These are phyloP conservation scores for Podiceps cristatus DNA, from an alignment of 2,113 vertebrate genomes.

Conservation along the genomic window DNA sequence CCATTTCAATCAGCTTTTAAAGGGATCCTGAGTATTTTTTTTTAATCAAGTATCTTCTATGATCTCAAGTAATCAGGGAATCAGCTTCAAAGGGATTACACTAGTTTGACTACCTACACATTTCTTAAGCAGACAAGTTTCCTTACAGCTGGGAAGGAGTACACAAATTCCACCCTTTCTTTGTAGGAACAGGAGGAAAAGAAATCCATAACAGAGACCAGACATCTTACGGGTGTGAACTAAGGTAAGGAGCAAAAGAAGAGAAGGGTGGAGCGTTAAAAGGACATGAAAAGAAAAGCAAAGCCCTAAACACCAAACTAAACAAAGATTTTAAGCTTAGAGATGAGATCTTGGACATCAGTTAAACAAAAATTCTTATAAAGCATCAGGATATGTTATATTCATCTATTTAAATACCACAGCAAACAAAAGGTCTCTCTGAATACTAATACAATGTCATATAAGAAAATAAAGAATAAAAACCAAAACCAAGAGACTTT, in stretches of 20 bases:
- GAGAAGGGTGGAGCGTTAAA: background rate
- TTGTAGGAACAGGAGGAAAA: background rate
- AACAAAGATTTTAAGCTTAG: background rate
- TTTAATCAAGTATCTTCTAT: constrained; percentile 8
- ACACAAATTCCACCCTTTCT: background rate
- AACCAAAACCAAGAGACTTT: background rate
- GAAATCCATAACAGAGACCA: background rate
- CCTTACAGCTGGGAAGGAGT: background rate
- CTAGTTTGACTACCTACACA: constrained; percentile 13
- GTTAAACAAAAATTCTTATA: background rate
- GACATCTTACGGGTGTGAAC: background rate
- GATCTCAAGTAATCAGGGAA: constrained; percentile 22
- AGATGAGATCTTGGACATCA: background rate
- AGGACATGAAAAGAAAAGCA: background rate
- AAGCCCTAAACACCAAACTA: background rate
- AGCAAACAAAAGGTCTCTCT: background rate
- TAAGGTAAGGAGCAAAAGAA: background rate
- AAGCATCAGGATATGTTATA: background rate
- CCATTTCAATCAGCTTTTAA: background rate
- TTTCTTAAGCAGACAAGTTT: constrained; percentile 8
- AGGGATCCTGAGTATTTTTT: constrained; percentile 2
- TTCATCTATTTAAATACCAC: background rate
- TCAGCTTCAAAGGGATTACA: background rate
- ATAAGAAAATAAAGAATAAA: background rate
- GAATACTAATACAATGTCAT: background rate